Conservation (phyloP, 2,113 vertebrate genomes). For the Ahaetulla prasina region DNA sequence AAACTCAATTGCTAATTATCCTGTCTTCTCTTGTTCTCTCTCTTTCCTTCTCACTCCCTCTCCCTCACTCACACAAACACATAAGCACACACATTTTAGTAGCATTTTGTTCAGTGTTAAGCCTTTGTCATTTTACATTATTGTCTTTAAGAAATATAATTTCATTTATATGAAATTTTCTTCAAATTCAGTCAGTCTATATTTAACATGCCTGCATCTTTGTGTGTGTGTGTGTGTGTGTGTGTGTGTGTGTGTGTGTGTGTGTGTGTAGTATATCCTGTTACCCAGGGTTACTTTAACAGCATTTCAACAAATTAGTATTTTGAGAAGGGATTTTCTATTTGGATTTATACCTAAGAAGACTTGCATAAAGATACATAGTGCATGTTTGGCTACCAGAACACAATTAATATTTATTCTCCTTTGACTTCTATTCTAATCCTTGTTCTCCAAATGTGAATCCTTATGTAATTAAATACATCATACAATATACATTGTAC, state of each 20-base stretch:
- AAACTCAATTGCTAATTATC: background rate
- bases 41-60: background rate
- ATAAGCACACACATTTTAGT: fast-evolving
- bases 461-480: background rate
- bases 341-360: background rate
- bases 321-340: background rate
- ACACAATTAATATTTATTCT: background rate
- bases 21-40: background rate
- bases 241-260: too few relatives aligned
- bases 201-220: background rate
- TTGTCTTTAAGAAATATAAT: background rate
- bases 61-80: background rate
- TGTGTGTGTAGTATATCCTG: background rate
- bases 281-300: background rate
- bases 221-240: too few relatives aligned
- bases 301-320: background rate
- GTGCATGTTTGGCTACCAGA: background rate
- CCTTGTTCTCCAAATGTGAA: background rate
- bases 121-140: slow-evolving; percentile 1
- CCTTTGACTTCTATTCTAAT: background rate
- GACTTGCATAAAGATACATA: background rate
- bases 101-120: background rate
- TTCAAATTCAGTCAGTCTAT: background rate
- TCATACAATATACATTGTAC: background rate
- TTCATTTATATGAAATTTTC: background rate